Evolutionary conservation across 2,797 vertebrate species (phyloP).

Genomic region (Prionace glauca): DNA sequence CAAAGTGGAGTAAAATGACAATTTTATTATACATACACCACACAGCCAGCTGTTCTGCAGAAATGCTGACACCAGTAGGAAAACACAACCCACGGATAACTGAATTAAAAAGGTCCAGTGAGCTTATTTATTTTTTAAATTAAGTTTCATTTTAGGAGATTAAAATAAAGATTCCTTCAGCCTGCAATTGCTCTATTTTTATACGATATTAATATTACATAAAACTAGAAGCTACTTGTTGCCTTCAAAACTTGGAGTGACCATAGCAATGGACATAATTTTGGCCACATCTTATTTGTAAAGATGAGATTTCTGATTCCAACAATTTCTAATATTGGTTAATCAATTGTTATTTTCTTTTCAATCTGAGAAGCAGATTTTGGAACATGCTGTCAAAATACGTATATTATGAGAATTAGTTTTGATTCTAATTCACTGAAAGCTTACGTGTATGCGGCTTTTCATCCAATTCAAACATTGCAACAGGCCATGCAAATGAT

Average conservation of each 20-base stretch:
- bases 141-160: background rate
- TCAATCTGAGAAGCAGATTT: background rate
- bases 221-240: background rate
- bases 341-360: background rate
- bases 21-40: slow-evolving; percentile 17
- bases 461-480: background rate
- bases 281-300: background rate
- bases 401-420: background rate
- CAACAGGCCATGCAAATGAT: background rate
- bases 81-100: background rate
- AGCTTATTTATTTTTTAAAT: background rate
- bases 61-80: slow-evolving; percentile 25
- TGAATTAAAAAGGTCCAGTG: background rate
- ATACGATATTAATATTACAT: background rate
- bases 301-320: background rate
- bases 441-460: background rate
- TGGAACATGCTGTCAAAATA: background rate
- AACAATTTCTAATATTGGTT: background rate
- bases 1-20: slow-evolving; percentile 31
- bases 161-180: background rate
- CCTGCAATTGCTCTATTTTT: background rate
- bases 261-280: background rate
- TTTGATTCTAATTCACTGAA: background rate
- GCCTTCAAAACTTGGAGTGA: background rate
- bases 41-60: background rate